These are phyloP conservation scores for Acrossocheilus wenchowensis DNA, from an alignment of 2,797 vertebrate genomes.

Conservation along the genomic window DNA sequence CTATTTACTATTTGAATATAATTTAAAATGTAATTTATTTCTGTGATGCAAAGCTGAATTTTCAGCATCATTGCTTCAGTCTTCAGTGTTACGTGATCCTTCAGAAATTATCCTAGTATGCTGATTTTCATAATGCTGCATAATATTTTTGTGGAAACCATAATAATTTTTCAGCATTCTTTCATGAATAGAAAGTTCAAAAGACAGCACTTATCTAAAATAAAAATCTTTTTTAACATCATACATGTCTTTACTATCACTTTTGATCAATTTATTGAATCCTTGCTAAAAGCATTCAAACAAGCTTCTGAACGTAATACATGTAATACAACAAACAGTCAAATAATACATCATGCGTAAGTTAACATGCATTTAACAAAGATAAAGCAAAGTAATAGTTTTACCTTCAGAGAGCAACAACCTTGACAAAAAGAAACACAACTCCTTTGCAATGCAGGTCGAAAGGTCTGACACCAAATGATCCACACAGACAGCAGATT, in stretches of 20 bases:
- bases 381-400: background rate
- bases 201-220: background rate
- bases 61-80: background rate
- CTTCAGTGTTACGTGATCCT: background rate
- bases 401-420: constrained; percentile 36
- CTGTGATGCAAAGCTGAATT: background rate
- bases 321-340: background rate
- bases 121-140: background rate
- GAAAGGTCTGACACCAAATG: constrained; percentile 1
- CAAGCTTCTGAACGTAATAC: background rate
- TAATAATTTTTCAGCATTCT: background rate
- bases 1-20: background rate
- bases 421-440: background rate
- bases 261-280: background rate
- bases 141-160: too few species aligned
- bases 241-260: background rate
- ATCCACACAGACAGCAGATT: constrained; percentile 6
- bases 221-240: background rate
- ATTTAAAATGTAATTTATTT: background rate
- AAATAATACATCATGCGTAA: background rate
- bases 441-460: background rate
- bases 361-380: background rate
- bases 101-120: background rate
- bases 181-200: background rate
- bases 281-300: background rate